Conservation (phyloP, 2,113 vertebrate genomes). For the Prinia subflava region DNA sequence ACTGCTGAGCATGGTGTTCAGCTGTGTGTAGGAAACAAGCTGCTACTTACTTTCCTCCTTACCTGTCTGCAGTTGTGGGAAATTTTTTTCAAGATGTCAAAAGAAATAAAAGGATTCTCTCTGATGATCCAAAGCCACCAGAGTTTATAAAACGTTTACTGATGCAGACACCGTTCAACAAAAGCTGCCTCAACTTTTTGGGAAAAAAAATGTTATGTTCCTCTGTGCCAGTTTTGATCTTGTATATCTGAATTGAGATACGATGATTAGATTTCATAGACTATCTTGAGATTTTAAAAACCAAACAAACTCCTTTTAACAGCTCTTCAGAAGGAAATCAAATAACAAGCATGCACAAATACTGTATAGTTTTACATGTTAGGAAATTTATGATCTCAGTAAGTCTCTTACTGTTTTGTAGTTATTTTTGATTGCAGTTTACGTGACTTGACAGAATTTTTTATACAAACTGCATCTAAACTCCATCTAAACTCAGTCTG, state of each 20-base stretch:
- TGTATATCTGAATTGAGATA: conserved; percentile 29
- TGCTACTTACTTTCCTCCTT: conserved; percentile 9
- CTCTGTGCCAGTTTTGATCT: conserved; percentile 59
- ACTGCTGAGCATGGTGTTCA: conserved; percentile 71
- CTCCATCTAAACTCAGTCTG: conserved; percentile 46
- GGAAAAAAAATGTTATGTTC: conserved; percentile 13
- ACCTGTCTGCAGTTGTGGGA: background rate
- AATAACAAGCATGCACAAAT: conserved; percentile 68
- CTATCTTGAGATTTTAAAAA: conserved; percentile 60
- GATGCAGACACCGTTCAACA: conserved; percentile 66
- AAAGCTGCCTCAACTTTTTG: conserved; percentile 74
- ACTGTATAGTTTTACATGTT: conserved; percentile 64
- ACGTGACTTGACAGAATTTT: conserved; percentile 31
- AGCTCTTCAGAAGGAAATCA: conserved; percentile 33
- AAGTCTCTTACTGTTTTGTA: conserved; percentile 68
- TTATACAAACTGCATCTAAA: conserved; percentile 67
- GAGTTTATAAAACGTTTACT: conserved; percentile 22
- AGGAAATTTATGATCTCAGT: conserved; percentile 55
- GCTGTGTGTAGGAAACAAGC: conserved; percentile 41
- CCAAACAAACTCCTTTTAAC: conserved; percentile 39
- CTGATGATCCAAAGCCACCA: conserved; percentile 22
- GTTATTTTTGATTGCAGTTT: conserved; percentile 71
- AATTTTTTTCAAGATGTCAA: conserved; percentile 40
- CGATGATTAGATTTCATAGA: conserved; percentile 40
- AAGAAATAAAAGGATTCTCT: conserved; percentile 5